Evolutionary conservation across 2,797 vertebrate genomes (phyloP).

Genomic region (Mus minutoides): DNA sequence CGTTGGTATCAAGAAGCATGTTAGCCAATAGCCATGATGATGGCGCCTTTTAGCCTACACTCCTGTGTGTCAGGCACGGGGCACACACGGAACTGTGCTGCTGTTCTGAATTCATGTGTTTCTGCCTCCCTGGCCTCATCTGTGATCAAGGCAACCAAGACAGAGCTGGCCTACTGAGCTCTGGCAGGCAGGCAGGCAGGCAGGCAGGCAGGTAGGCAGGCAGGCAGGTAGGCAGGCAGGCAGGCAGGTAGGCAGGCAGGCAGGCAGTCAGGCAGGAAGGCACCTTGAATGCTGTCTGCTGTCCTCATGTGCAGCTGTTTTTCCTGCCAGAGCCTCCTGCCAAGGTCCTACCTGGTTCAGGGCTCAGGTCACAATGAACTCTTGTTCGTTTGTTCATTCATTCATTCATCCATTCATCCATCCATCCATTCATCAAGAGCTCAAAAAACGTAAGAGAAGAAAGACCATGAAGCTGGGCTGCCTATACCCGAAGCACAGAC

Average conservation of each 20-base stretch:
- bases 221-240: too few species aligned
- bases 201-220: background rate
- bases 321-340: background rate
- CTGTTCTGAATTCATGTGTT: too few species aligned
- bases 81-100: accelerated
- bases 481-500: background rate
- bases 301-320: background rate
- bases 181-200: accelerated
- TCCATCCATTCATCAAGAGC: background rate
- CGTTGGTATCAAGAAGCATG: accelerated
- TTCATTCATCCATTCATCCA: background rate
- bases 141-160: background rate
- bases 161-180: background rate
- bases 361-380: background rate
- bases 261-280: accelerated
- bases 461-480: background rate
- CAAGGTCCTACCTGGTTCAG: background rate
- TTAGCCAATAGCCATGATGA: accelerated
- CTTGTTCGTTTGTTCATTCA: background rate
- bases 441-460: constrained; percentile 30
- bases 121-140: background rate
- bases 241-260: accelerated
- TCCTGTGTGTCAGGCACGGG: background rate
- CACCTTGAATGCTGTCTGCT: background rate
- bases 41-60: background rate